phyloP scores from a whole-genome alignment of 2,888 invertebrate species.

The Apeira syringaria region DNA sequence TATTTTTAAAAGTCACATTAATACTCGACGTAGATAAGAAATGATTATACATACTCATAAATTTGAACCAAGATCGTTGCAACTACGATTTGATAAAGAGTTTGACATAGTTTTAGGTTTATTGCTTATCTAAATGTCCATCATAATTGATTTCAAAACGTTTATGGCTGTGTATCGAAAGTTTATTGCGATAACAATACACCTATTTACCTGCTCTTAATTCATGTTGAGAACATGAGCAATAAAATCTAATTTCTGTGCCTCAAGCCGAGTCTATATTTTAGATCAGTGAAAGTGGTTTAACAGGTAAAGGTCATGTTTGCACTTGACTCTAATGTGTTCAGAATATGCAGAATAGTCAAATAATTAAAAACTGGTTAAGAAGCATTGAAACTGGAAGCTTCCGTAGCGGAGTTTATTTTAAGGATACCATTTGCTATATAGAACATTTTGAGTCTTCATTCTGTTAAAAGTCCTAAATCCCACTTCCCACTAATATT shows the following conservation, averaged over 20 bases:
- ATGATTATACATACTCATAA: background rate
- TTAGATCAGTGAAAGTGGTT: conserved; percentile 11
- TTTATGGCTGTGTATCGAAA: conserved; percentile 38
- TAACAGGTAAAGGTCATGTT: conserved; percentile 1
- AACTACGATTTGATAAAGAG: conserved; percentile 9
- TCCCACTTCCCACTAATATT: too few species aligned
- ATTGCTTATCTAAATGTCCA: conserved; percentile 50
- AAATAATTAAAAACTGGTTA: background rate
- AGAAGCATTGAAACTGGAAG: too few species aligned
- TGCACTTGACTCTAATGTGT: background rate
- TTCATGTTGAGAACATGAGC: conserved; percentile 4
- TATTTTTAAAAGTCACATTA: too few species aligned
- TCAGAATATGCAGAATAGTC: background rate
- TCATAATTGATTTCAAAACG: conserved; percentile 54
- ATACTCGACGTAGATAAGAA: conserved; percentile 1
- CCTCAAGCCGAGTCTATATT: conserved; percentile 16
- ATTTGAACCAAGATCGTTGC: background rate
- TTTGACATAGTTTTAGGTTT: conserved; percentile 35
- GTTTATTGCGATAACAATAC: conserved; percentile 36
- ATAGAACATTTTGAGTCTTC: too few species aligned
- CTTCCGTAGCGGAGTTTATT: too few species aligned
- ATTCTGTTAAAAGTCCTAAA: too few species aligned
- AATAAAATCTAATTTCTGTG: conserved; percentile 6
- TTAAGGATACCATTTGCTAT: too few species aligned
- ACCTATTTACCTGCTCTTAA: conserved; percentile 14